Conservation (phyloP, 2,888 invertebrate species). For the Pollenia labialis region DNA sequence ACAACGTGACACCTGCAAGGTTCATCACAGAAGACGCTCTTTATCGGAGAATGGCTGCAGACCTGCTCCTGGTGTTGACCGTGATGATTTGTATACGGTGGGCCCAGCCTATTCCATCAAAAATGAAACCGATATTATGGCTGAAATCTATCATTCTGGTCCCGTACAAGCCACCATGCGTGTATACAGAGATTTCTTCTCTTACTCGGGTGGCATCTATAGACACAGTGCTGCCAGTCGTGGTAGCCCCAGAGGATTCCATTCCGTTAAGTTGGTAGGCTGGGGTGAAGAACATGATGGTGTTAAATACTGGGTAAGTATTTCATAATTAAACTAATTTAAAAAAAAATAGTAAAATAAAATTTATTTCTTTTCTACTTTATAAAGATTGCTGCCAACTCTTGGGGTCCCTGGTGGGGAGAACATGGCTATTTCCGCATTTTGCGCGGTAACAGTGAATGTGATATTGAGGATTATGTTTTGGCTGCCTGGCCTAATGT, state of each 20-base stretch:
- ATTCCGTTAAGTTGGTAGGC: slow-evolving; percentile 95
- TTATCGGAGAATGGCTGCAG: slow-evolving; percentile 86
- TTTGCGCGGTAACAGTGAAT: slow-evolving; percentile 92
- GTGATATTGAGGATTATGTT: slow-evolving; percentile 95
- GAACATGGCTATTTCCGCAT: slow-evolving; percentile 96
- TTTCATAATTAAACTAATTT: neutral
- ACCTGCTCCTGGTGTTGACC: slow-evolving; percentile 82
- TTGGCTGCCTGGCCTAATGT: slow-evolving; percentile 89
- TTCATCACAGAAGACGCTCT: slow-evolving; percentile 84
- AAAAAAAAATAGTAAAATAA: neutral
- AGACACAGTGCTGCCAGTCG: slow-evolving; percentile 86
- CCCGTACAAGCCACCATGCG: slow-evolving; percentile 97
- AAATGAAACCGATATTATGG: slow-evolving; percentile 94
- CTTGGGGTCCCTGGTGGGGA: slow-evolving; percentile 97
- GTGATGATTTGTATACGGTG: slow-evolving; percentile 88
- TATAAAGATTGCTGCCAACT: slow-evolving; percentile 93
- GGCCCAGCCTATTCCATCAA: slow-evolving; percentile 91
- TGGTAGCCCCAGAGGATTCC: slow-evolving; percentile 88
- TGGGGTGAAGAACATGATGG: slow-evolving; percentile 92
- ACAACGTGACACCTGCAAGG: slow-evolving; percentile 87
- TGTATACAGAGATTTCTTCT: slow-evolving; percentile 96
- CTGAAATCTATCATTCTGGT: slow-evolving; percentile 94
- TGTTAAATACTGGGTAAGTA: slow-evolving; percentile 93
- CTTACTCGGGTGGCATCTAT: slow-evolving; percentile 94
- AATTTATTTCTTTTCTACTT: slow-evolving; percentile 22